Evolutionary conservation across 2,888 invertebrate species (phyloP), one percentile per base, ranked within the genome.

Genomic region (Sialis lutaria): DNA sequence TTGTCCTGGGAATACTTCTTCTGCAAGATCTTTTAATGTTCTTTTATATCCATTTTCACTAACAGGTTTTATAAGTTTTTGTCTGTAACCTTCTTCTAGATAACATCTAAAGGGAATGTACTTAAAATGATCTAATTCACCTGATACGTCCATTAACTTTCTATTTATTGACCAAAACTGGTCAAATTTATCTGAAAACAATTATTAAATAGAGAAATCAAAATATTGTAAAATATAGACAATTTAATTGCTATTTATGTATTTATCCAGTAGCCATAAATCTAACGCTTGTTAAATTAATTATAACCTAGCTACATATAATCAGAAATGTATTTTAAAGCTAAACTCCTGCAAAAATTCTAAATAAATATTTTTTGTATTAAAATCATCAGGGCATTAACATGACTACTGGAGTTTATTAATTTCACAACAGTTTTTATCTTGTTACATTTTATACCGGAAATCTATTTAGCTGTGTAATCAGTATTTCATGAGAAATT

Each of bases 151-250:
- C 96, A 97, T 97, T 46, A 98, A 69, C 60, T 90, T 82, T 55
- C 91, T 77, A 64, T 98, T 98, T 8, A 97, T 85, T 4, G 91
- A 83, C 97, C 97, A 98, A 65, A 98, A 98, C 65, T 96, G 96
- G 64, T 98, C 97, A 69, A 97, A 98, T 67, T 92, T 93, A 63
- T 96, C 89, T 88, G 66, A 42, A 73, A 72, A 51, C 43, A 52
- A 47, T 22, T 39, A 22, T 22, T 22, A 22, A 22, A 22, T 22
- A 22, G 22, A 22, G 2, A 22, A 22, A 22, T 2, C 22, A 22
- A 22, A 22, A 22, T 22, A 22, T 22, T 22, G 22, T 22, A 22
- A 22, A 22, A 22, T 2, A 22, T 22, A 22, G 6, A 44, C n/a
- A n/a, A n/a, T n/a, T 22, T 22, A 22, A 22, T 22, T 22, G 22